Percentiles rank a stretch among this genome's conserved stretches.
These are phyloP conservation scores for Diplodus sargus DNA, from an alignment of 2,797 vertebrate genomes.

Conservation along the genomic window DNA sequence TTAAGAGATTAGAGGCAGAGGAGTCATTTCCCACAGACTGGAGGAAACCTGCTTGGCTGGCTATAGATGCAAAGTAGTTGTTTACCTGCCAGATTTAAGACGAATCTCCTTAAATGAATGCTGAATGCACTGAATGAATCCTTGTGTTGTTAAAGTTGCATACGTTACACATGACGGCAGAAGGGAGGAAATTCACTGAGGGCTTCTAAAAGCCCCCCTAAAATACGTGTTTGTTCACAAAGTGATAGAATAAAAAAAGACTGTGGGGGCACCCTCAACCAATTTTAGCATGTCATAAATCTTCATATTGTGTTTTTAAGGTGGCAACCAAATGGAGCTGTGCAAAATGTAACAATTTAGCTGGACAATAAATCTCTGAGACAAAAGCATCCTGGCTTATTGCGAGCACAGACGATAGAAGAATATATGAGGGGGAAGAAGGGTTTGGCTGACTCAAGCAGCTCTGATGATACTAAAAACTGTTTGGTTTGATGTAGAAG, in stretches of 20 bases:
- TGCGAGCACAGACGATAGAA: conserved; percentile 3
- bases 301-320: conserved; percentile 1
- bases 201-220: neutral
- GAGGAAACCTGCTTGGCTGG: conserved; percentile 36
- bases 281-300: neutral
- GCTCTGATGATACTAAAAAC: conserved; percentile 21
- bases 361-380: conserved; percentile 23
- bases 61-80: conserved; percentile 37
- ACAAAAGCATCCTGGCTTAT: conserved; percentile 16
- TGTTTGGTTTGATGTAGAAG: conserved; percentile 40
- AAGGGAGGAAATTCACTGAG: neutral
- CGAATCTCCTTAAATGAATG: conserved; percentile 21
- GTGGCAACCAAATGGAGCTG: conserved; percentile 9
- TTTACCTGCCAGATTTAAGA: conserved; percentile 43
- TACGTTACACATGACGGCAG: neutral
- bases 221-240: neutral
- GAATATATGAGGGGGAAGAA: conserved; percentile 21
- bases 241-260: neutral
- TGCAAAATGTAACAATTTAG: conserved; percentile 22
- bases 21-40: conserved; percentile 42
- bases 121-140: neutral
- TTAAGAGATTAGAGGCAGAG: conserved; percentile 68
- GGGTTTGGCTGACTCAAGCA: conserved; percentile 38
- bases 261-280: neutral
- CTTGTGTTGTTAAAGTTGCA: neutral